Conservation (phyloP, 2,797 vertebrate species). For the Amblyraja radiata region DNA sequence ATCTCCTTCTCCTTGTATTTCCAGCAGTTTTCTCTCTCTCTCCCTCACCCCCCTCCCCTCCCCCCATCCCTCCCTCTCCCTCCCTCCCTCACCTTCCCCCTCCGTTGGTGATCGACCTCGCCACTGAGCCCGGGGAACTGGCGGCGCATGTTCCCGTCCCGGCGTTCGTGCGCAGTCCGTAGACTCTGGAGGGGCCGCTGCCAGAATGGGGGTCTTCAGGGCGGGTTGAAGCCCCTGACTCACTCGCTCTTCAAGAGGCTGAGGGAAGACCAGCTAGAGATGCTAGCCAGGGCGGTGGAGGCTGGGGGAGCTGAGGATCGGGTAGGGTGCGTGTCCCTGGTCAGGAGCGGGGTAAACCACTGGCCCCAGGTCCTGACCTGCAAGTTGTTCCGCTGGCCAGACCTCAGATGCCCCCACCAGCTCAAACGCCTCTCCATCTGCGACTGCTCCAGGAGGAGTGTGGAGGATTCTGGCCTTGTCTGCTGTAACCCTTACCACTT, state of each 20-base stretch:
- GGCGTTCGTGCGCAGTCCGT: constrained; percentile 44
- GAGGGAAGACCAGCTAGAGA: constrained; percentile 51
- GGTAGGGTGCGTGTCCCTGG: constrained; percentile 42
- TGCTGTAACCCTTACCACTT: no score
- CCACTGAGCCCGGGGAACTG: background rate
- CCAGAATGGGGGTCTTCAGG: constrained; percentile 35
- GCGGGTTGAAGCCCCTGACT: constrained; percentile 40
- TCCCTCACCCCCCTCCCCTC: background rate
- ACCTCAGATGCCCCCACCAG: background rate
- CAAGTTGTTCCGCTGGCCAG: background rate
- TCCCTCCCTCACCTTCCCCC: no score
- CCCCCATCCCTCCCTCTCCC: background rate
- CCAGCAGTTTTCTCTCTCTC: background rate
- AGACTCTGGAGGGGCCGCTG: constrained; percentile 51
- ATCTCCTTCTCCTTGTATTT: background rate
- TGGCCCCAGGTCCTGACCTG: constrained; percentile 40
- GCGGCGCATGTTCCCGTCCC: constrained; percentile 50
- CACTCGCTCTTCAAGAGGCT: constrained; percentile 55
- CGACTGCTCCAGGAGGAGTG: no score
- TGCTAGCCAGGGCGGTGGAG: constrained; percentile 50
- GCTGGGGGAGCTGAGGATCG: constrained; percentile 44
- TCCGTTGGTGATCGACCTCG: background rate
- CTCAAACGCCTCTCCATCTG: background rate
- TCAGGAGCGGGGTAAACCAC: constrained; percentile 36
- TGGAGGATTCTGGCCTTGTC: no score